Base-by-base conservation (phyloP, 1,140 invertebrate species). In the Sycobia sp. region DNA sequence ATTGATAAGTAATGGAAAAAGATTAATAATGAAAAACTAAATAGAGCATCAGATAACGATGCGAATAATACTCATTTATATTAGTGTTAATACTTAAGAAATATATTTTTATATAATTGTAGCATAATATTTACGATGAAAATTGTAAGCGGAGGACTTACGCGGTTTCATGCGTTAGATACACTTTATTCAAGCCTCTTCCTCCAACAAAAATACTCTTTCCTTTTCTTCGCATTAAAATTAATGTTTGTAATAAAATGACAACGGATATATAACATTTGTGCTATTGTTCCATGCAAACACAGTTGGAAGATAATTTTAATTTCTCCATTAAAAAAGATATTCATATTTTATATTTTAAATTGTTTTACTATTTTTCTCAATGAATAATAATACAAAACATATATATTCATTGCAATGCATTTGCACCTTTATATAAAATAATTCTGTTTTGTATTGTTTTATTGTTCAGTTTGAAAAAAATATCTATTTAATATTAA, bases 51-150 rank as follows among this genome's bases (percentile, higher is more conserved):
- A 38, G 32, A 36, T 43, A 22, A 72, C 73, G 68, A 78, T 78
- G 78, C 77, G 78, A 77, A 77, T 73, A 80, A 82, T 82, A 82
- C 79, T 82, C 79, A 80, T 80, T 78, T 82, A 80, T 80, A 76
- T 78, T 81, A 82, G 78, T 79, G 79, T 82, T 82, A 82, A 80
- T 70, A 73, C 66, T 78, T 81, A 79, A 82, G 76, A 82, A 82
- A 79, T 82, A 82, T 82, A 82, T 82, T 82, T 82, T 82, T 82
- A 76, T 82, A 81, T 81, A 75, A 80, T 75, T 81, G 79, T 76
- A 77, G 79, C 75, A 70, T 79, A 76, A 76, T 75, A 71, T 67
- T 74, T 72, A 74, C 62, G 46, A 74, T 67, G 72, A 41, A 54
- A 54, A 18, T 51, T 54, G 55, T n/a, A 14, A 54, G 75, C 76